phyloP scores from a whole-genome alignment of 2,888 invertebrate genomes.

The Agrotis clavis region DNA sequence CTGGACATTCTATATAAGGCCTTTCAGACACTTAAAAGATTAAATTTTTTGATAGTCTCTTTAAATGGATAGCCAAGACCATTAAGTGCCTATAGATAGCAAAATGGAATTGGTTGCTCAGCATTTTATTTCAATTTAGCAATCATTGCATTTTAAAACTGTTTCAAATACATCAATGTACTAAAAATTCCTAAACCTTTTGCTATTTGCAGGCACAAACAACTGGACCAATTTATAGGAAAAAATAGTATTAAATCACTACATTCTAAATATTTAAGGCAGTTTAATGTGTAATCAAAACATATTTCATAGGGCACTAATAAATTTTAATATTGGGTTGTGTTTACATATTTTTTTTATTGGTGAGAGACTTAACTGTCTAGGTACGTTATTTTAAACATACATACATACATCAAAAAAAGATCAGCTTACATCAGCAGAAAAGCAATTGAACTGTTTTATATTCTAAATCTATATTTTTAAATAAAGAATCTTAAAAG shows the following conservation, averaged over 20 bases:
- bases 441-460: too few relatives aligned
- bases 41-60: not conserved
- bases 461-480: too few relatives aligned
- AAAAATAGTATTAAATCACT: slow-evolving; percentile 14
- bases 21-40: not conserved
- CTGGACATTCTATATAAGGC: not conserved
- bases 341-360: slow-evolving; percentile 3
- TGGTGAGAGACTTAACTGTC: not conserved
- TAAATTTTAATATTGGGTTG: slow-evolving; percentile 2
- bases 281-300: slow-evolving; percentile 1
- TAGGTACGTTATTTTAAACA: not conserved
- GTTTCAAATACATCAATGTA: not conserved
- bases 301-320: not conserved
- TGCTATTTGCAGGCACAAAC: not conserved
- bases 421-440: too few relatives aligned
- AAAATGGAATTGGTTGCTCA: not conserved
- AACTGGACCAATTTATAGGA: not conserved
- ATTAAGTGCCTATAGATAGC: not conserved
- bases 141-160: slow-evolving; percentile 16
- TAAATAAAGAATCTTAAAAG: too few relatives aligned
- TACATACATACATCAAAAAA: too few relatives aligned
- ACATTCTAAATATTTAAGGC: slow-evolving; percentile 6
- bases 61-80: not conserved
- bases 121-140: slow-evolving; percentile 15
- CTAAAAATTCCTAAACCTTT: slow-evolving; percentile 9